Conservation (phyloP, 2,113 vertebrate species). For the Anhinga anhinga region DNA sequence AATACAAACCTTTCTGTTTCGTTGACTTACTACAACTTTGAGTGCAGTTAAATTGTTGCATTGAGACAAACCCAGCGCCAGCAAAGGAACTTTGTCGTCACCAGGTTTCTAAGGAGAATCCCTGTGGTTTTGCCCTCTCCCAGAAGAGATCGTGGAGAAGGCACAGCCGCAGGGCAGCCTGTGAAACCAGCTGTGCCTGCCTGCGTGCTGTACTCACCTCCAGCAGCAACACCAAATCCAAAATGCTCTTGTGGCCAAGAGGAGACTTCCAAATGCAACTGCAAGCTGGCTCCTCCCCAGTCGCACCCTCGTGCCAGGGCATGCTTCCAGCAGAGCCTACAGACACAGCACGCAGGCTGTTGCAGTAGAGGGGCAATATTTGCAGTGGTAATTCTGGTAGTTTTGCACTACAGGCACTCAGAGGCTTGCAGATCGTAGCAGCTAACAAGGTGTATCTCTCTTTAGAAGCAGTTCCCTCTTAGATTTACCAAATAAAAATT, state of each 20-base stretch:
- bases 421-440: neutral
- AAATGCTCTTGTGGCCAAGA: neutral
- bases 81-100: neutral
- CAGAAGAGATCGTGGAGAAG: neutral
- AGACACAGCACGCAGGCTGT: fast-evolving
- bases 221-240: neutral
- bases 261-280: neutral
- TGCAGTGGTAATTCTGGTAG: neutral
- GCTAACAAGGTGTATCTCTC: neutral
- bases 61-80: neutral
- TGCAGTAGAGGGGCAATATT: too few species aligned
- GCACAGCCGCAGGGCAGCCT: neutral
- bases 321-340: neutral
- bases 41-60: too few species aligned
- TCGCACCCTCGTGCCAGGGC: neutral
- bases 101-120: neutral
- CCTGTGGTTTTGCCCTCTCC: neutral
- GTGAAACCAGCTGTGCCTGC: neutral
- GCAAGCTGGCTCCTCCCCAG: neutral
- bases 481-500: neutral
- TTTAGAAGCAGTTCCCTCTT: neutral
- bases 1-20: fast-evolving
- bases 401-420: neutral
- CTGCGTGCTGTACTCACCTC: too few species aligned
- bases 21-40: neutral